Evolutionary conservation across 1,140 invertebrate species (phyloP).

Genomic region (Musca vetustissima): DNA sequence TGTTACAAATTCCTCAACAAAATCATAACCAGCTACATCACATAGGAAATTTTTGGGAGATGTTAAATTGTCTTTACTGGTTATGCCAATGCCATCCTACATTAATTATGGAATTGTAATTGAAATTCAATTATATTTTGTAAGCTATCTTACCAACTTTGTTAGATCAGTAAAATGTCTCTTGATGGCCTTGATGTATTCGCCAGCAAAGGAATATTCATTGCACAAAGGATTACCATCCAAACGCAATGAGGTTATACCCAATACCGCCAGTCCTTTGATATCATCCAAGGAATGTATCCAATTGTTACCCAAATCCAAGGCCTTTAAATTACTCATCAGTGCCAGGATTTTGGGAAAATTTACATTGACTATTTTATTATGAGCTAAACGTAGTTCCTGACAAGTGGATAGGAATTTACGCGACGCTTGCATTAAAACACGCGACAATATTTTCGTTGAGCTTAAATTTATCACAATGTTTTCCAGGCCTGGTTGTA

Average conservation of each 20-base stretch:
- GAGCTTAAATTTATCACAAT: slow-evolving; percentile 40
- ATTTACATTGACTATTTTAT: slow-evolving; percentile 37
- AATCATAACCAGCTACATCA: slow-evolving; percentile 39
- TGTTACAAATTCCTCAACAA: slow-evolving; percentile 36
- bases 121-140: no score
- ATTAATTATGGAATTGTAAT: no score
- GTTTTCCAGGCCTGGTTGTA: slow-evolving; percentile 32
- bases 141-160: slow-evolving; percentile 40
- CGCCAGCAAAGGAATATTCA: slow-evolving; percentile 53
- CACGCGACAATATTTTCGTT: slow-evolving; percentile 30
- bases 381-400: slow-evolving; percentile 38
- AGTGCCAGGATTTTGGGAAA: slow-evolving; percentile 29
- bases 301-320: slow-evolving; percentile 47
- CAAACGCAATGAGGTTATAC: slow-evolving; percentile 47
- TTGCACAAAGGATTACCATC: slow-evolving; percentile 59
- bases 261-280: slow-evolving; percentile 31
- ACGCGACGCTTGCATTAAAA: slow-evolving; percentile 35
- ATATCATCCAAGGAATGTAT: slow-evolving; percentile 35
- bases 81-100: slow-evolving; percentile 27
- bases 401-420: slow-evolving; percentile 39
- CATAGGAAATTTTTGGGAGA: slow-evolving; percentile 44
- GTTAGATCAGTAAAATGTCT: slow-evolving; percentile 53
- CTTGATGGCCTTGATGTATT: slow-evolving; percentile 55
- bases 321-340: slow-evolving; percentile 37
- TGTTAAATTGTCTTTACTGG: slow-evolving; percentile 29